Percentiles rank a stretch among this genome's conserved stretches.
Evolutionary conservation across 2,888 invertebrate species (phyloP).

Genomic region (Synergus itoensis): DNA sequence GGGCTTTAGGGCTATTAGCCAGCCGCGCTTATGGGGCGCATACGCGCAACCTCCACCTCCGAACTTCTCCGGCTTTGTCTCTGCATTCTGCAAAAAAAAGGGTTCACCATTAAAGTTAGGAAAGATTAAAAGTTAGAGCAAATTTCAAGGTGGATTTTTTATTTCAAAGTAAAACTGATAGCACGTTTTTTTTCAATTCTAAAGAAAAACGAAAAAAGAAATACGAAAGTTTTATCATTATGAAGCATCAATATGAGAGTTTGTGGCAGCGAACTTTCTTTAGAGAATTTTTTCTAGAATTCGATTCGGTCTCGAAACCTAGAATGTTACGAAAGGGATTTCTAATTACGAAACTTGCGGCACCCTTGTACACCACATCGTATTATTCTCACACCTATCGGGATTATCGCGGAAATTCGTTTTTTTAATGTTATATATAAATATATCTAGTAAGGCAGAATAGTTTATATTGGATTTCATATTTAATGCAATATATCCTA

Average conservation of each 20-base stretch:
- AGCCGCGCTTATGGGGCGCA: slow-evolving; percentile 75
- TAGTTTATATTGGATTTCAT: slow-evolving; percentile 75
- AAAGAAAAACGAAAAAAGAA: not conserved
- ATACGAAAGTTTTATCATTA: not conserved
- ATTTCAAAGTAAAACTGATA: slow-evolving; percentile 20
- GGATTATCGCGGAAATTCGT: too few relatives aligned
- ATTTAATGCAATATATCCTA: slow-evolving; percentile 72
- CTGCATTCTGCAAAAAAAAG: slow-evolving; percentile 71
- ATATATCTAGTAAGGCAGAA: slow-evolving; percentile 53
- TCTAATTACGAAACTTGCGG: too few relatives aligned
- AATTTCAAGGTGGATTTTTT: not conserved
- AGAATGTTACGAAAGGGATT: too few relatives aligned
- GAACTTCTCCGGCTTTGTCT: slow-evolving; percentile 71
- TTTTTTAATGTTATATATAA: too few relatives aligned
- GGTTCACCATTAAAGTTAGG: slow-evolving; percentile 47
- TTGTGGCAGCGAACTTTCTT: not conserved
- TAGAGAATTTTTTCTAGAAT: not conserved
- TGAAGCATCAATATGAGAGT: not conserved
- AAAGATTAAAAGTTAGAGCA: slow-evolving; percentile 21
- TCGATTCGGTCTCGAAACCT: too few relatives aligned
- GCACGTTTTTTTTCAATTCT: not conserved
- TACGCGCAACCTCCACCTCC: slow-evolving; percentile 76
- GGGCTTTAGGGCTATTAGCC: slow-evolving; percentile 74
- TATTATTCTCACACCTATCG: too few relatives aligned
- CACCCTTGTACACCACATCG: too few relatives aligned